Evolutionary conservation across 2,888 invertebrate species (phyloP).

Genomic region (Platerodrilus igneus): DNA sequence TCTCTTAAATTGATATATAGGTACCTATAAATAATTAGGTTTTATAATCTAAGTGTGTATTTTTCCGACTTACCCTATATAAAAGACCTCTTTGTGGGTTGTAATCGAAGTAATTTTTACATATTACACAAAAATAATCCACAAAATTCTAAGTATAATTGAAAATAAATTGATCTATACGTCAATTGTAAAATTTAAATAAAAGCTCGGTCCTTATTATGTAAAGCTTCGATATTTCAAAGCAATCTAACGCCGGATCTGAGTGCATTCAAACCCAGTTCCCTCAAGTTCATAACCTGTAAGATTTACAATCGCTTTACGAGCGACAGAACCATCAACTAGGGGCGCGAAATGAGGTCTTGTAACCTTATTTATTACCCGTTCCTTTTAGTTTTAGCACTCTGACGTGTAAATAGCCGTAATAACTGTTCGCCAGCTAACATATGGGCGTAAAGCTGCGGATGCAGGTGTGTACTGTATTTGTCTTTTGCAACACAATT

Average conservation of each 20-base stretch:
- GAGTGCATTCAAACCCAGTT: constrained; percentile 15
- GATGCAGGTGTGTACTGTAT: constrained; percentile 12
- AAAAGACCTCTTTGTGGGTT: no score
- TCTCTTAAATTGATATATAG: no score
- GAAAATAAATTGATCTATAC: background rate
- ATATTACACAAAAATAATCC: no score
- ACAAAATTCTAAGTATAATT: background rate
- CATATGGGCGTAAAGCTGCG: constrained; percentile 6
- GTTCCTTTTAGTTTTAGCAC: constrained; percentile 38
- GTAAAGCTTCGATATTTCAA: no score
- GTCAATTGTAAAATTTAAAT: background rate
- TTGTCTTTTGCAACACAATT: constrained; percentile 30
- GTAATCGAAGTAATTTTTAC: no score
- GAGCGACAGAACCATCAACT: constrained; percentile 37
- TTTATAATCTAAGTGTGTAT: no score
- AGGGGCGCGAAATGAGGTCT: constrained; percentile 38
- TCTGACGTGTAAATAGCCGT: constrained; percentile 35
- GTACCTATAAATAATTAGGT: no score
- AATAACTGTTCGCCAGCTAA: constrained; percentile 26
- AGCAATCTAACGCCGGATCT: no score
- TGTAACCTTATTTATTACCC: constrained; percentile 35
- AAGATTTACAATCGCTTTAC: constrained; percentile 38
- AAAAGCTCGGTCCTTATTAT: no score
- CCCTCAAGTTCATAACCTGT: constrained; percentile 27
- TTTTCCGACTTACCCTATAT: no score